Evolutionary conservation across 2,888 invertebrate species (phyloP), one percentile per base, ranked within the genome.

Genomic region (Andrena haemorrhoa): DNA sequence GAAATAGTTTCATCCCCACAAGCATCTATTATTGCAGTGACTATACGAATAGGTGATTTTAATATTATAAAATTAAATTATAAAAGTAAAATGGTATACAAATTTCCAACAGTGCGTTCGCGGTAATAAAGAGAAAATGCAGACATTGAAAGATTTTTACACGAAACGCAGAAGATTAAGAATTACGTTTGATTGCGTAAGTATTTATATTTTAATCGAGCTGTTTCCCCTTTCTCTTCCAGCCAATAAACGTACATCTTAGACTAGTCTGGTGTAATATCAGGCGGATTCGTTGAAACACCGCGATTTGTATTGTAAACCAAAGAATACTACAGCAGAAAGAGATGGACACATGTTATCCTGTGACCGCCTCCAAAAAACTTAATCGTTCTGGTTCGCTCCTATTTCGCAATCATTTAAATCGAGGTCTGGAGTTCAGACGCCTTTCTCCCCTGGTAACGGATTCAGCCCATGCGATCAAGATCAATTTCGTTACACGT

Each of bases 381-480:
- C 26, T 66, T 69, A 61, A 77, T 75, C 74, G 58, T 53, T 81
- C 79, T 72, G 75, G 68, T 79, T 72, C 64, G 20, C 47, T 70
- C 63, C 63, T 70, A 76, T 88, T 88, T 77, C 26, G 82, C 61
- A 88, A 88, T 49, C 20, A 60, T 85, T 88, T 80, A 80, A 83
- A 86, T 85, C 74, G 86, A 73, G 82, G 23, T 33, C 78, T 64
- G 83, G 74, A 82, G 86, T 86, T 85, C 73, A 72, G 61, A 64
- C 72, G 79, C 88, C 86, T 88, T 88, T 86, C 88, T 83, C 86
- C 71, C 76, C 20, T 61, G 64, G 68, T 73, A 82, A 75, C 51
- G 82, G 35, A 75, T 75, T 85, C 77, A 66, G n/a, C 26, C 12
- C 53, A 23, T 49, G 53, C 70, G 68, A 77, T 70, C 61, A 47